Base-by-base conservation (phyloP, 2,888 invertebrate genomes). In the Cordilura impudica region DNA sequence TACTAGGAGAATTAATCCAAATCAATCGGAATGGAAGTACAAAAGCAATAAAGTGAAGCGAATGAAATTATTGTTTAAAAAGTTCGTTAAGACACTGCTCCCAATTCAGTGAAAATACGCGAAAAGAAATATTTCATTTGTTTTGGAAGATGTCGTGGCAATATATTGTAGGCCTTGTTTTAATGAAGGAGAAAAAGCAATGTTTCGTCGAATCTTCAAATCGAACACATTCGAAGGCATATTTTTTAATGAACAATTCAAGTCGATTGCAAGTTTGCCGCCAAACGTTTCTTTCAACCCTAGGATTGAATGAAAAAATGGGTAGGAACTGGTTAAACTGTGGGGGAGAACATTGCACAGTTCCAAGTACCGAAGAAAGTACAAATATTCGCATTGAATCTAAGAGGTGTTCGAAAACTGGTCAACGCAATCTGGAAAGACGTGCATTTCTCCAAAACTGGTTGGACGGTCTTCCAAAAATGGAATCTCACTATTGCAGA, bases 271-370 rank as follows among this genome's bases (percentile, higher is more conserved):
- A 47, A 19, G 14, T 43, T 18, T 69, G 39, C 39, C 60, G 16
- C 16, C 60, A 39, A 43, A 60, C 18, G 60, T 60, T 60, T n/a
- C 60, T 60, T 60, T 39, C 60, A 43, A 60, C 43, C 31, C 19
- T 39, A 26, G 47, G 39, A 49, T 53, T 51, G n/a, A 43, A 54
- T 18, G 29, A 47, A 14, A 53, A 21, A 51, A 8, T 43, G 26
- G 73, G 56, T 65, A 58, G 75, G 75, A 75, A 72, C 58, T 81
- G 61, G 43, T 75, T 79, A 67, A 77, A 21, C 23, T 29, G n/a
- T 51, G 29, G 19, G 10, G 53, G 23, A 53, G 19, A 19, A 53
- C 29, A 53, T 26, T 26, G 26, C 26, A 26, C 26, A 26, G 26
- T 26, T 26, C 51, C 16, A 21, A 18, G 23, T 51, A 10, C 51